Evolutionary conservation across 2,888 invertebrate genomes (phyloP), one percentile per base, ranked within the genome.

Genomic region (Trissolcus brochymenae): DNA sequence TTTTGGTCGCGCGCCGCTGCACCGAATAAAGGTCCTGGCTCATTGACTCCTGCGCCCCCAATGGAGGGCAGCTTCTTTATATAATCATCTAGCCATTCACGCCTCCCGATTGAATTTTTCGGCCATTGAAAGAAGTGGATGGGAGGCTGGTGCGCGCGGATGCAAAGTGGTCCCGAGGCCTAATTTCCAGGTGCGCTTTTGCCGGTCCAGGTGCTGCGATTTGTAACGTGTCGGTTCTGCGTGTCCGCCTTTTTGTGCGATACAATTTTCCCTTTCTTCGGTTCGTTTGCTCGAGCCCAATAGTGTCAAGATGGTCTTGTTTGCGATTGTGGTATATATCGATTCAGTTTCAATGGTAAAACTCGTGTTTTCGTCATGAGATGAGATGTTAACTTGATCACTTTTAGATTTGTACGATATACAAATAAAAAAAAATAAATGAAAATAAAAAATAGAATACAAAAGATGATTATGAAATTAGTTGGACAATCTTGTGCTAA

Each of bases 71-170:
- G 64, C 81, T 83, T 85, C 86, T 87, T 87, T 87, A 87, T 87
- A 84, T 85, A 87, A 87, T 87, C 85, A 87, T 87, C 85, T 77
- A 73, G 66, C 84, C 82, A 87, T 87, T 87, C 87, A 87, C 86
- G 87, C 86, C 86, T 82, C 79, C 50, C 35, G 19, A 49, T 64
- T 59, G 74, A 51, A 70, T 51, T 50, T 67, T 76, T 64, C 73
- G 67, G 67, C 66, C 72, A 80, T 82, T 79, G 79, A 80, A 80
- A 76, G 72, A 53, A 67, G 71, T 50, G 56, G 43, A 35, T n/a
- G 35, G 62, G 53, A 66, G 54, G 68, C 4, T 54, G 73, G 78
- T 68, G 72, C 65, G 74, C 80, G 76, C 79, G 79, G 57, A 80
- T 79, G 81, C 80, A 79, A 82, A 80, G 79, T 80, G 79, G 49